phyloP scores from a whole-genome alignment of 2,113 vertebrate species.

The Tinamus guttatus region DNA sequence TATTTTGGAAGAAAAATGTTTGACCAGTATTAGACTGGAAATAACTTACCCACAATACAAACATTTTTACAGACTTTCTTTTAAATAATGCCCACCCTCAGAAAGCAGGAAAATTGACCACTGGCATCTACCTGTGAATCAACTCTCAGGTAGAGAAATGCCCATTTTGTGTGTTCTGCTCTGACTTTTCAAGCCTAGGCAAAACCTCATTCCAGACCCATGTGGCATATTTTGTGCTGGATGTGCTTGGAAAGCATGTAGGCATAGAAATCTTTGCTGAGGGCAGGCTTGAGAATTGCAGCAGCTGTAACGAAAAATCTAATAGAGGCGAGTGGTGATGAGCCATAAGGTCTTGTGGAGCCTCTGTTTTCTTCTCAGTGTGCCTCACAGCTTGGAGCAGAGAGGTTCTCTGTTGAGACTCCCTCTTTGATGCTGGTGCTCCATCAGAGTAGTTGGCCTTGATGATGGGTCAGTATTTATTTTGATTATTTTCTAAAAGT shows the following conservation, averaged over 20 bases:
- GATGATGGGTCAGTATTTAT: neutral
- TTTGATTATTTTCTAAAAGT: neutral
- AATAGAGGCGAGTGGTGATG: neutral
- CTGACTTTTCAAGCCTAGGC: neutral
- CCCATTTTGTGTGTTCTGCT: neutral
- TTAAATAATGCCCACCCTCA: neutral
- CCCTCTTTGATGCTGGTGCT: neutral
- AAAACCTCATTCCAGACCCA: neutral
- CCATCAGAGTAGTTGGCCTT: neutral
- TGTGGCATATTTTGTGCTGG: rapidly evolving
- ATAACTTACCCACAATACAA: neutral
- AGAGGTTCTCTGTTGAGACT: neutral
- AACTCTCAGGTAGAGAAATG: neutral
- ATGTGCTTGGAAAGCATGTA: neutral
- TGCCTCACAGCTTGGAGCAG: rapidly evolving
- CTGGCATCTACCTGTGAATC: neutral
- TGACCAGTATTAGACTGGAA: neutral
- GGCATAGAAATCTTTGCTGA: neutral
- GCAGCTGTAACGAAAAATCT: neutral
- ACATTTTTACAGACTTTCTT: neutral
- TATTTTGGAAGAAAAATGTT: neutral
- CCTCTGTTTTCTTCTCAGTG: neutral
- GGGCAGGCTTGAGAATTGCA: neutral
- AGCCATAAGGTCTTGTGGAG: neutral
- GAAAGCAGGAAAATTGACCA: neutral